Conservation (phyloP, 2,888 invertebrate genomes). For the Tiliacea citrago region DNA sequence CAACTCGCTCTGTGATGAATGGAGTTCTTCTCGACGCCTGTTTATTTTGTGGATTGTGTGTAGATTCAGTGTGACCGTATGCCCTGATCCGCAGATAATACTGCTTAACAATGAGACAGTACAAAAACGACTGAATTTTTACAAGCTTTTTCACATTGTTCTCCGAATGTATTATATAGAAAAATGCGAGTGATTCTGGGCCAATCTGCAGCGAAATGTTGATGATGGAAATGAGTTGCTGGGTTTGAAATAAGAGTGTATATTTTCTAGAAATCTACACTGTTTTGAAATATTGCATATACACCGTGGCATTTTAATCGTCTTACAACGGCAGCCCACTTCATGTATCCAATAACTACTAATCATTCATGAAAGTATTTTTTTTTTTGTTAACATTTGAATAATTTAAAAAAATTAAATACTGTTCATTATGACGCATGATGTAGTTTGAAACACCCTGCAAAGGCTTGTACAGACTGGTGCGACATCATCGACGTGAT, state of each 20-base stretch:
- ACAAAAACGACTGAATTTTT: slow-evolving; percentile 36
- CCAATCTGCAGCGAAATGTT: slow-evolving; percentile 44
- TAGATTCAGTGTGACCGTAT: slow-evolving; percentile 40
- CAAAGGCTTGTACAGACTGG: too few species aligned
- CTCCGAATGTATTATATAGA: slow-evolving; percentile 25
- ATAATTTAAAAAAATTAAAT: too few species aligned
- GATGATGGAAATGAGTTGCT: slow-evolving; percentile 30
- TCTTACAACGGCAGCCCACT: slow-evolving; percentile 14
- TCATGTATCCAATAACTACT: neutral
- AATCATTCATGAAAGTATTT: too few species aligned
- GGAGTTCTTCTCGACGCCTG: slow-evolving; percentile 61
- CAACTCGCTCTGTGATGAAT: slow-evolving; percentile 66
- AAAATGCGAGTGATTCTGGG: slow-evolving; percentile 47
- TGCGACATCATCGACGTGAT: too few species aligned
- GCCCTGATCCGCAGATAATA: slow-evolving; percentile 49
- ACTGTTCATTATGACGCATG: too few species aligned
- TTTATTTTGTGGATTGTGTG: slow-evolving; percentile 54
- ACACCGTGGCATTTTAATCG: too few species aligned
- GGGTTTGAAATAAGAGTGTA: slow-evolving; percentile 37
- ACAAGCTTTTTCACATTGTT: slow-evolving; percentile 55
- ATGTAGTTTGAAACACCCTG: too few species aligned
- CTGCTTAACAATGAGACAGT: slow-evolving; percentile 41
- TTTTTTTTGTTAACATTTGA: too few species aligned
- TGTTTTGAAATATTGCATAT: slow-evolving; percentile 19
- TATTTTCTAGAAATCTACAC: slow-evolving; percentile 4